Evolutionary conservation across 2,797 vertebrate genomes (phyloP).

Genomic region (Myotis planiceps): DNA sequence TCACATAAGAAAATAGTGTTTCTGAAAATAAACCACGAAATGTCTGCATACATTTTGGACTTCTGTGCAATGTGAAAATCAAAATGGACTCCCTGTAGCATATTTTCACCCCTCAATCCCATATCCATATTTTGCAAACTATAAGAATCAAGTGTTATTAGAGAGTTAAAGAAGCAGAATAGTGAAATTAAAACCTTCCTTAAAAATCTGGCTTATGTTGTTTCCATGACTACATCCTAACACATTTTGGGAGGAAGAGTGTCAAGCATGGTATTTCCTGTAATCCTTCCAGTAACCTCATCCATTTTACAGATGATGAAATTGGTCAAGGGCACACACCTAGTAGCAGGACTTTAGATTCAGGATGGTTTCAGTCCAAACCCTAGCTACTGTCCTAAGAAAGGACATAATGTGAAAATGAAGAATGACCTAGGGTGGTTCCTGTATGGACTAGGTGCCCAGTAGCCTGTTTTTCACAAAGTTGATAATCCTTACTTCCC

Average conservation of each 20-base stretch:
- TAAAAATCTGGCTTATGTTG: not conserved
- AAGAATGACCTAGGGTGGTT: not conserved
- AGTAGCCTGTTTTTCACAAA: not conserved
- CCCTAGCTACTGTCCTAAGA: too few species aligned
- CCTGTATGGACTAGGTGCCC: not conserved
- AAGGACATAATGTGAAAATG: not conserved
- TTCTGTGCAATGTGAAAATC: not conserved
- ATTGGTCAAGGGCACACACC: not conserved
- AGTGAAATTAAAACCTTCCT: not conserved
- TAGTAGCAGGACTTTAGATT: not conserved
- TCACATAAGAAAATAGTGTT: not conserved
- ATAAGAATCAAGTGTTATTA: not conserved
- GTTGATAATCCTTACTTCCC: not conserved
- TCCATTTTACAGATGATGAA: not conserved
- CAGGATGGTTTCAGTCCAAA: not conserved
- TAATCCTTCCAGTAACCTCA: not conserved
- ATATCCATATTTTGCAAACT: not conserved
- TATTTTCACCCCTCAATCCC: not conserved
- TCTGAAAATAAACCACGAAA: not conserved
- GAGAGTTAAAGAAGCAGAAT: not conserved
- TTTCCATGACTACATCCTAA: not conserved
- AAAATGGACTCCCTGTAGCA: not conserved
- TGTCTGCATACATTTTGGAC: not conserved
- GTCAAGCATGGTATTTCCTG: not conserved
- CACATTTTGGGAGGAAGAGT: not conserved